These are phyloP conservation scores for cattle (Bos taurus) DNA, from an alignment of 2,113 vertebrate species.

Conservation along the genomic window ARS-UCD2.0 NC_037352.1:26565001-26565500, in stretches of 20 bases:
- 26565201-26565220: conserved; percentile 79
- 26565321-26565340: background rate
- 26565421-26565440: conserved; percentile 74
- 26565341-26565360: conserved; percentile 79
- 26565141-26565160: background rate
- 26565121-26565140: background rate
- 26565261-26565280: background rate
- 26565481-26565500: background rate
- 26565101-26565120: background rate
- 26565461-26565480: background rate
- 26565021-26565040: background rate
- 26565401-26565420: conserved; percentile 74
- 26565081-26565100: background rate
- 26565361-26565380: conserved; percentile 78
- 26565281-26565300: background rate
- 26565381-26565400: conserved; percentile 76
- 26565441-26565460: background rate
- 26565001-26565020: background rate
- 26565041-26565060: background rate
- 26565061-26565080: background rate
- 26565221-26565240: conserved; percentile 79
- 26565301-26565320: background rate
- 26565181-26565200: conserved; percentile 76
- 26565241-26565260: conserved; percentile 74
- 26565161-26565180: conserved; percentile 69